Percentiles rank a stretch among this genome's conserved stretches.
phyloP scores from a whole-genome alignment of 2,797 vertebrate genomes.

The Halcyon badia region DNA sequence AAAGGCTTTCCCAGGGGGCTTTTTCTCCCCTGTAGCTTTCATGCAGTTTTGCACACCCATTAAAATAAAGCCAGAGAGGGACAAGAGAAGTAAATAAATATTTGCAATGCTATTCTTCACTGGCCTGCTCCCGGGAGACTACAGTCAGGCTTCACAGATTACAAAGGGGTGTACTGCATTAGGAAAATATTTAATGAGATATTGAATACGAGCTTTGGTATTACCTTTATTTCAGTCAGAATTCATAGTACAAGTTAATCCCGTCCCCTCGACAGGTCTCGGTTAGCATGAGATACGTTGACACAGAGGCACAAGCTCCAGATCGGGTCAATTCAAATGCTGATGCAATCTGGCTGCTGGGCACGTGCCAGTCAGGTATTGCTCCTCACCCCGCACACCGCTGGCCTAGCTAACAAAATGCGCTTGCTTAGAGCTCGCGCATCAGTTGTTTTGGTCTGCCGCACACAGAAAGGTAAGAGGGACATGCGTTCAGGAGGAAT shows the following conservation, averaged over 20 bases:
- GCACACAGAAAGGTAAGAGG: neutral
- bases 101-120: conserved; percentile 66
- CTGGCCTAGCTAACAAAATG: neutral
- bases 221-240: neutral
- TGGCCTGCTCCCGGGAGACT: conserved; percentile 16
- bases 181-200: conserved; percentile 50
- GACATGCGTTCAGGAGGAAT: neutral
- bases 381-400: neutral
- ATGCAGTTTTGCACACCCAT: conserved; percentile 13
- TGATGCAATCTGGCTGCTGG: conserved; percentile 6
- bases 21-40: conserved; percentile 37
- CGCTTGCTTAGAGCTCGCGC: neutral
- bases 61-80: conserved; percentile 31
- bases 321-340: neutral
- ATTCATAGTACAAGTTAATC: neutral
- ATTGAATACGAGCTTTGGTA: neutral
- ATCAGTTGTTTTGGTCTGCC: neutral
- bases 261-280: neutral
- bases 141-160: conserved; percentile 28
- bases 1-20: conserved; percentile 30
- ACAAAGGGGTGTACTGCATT: neutral
- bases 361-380: neutral
- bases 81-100: conserved; percentile 43
- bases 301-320: neutral
- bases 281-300: neutral